Evolutionary conservation across 2,888 invertebrate species (phyloP), one percentile per base, ranked within the genome.

Genomic region (Cinara cedri): DNA sequence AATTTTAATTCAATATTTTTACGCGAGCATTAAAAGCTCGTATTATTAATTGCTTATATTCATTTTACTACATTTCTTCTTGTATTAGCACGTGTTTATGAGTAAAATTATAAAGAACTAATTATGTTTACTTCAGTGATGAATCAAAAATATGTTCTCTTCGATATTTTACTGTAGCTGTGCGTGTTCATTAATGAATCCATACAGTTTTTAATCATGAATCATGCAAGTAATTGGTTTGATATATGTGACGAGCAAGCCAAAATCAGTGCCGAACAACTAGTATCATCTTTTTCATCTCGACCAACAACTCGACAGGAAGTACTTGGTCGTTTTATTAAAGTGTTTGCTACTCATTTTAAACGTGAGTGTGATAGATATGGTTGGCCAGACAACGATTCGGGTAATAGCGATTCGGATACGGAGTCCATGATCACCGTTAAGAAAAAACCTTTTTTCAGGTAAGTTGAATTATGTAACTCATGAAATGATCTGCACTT

Each of bases 201-300:
- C 14, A 21, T 42, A 11, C 16, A 51, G 46, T 34, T 51, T 16
- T 51, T 21, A 70, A 68, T 19, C 19, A 72, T 81, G 66, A 81
- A 65, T 42, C 66, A 81, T 75, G 51, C 75, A 16, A 80, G 78
- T 51, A 84, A 83, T 86, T 94, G 94, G 94, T 89, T 90, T 85
- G 93, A 94, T 86, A 93, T 94, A 86, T 94, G 94, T 87, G 93
- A 94, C 86, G 91, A 94, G 86, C 95, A 95, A 87, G 94, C 94
- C 81, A 90, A 91, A 84, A 90, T 91, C 82, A 92, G 95, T 81
- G 94, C 94, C 81, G 91, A 92, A 84, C 94, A 95, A 87, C 96
- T 96, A 87, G 93, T 95, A 84, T 93, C 92, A 87, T 78, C 80
- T 26, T 80, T 72, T 81, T 55, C 57, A 60, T 80, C 81, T 87